phyloP scores from a whole-genome alignment of 1,140 invertebrate genomes.

The Odontomachus brunneus region DNA sequence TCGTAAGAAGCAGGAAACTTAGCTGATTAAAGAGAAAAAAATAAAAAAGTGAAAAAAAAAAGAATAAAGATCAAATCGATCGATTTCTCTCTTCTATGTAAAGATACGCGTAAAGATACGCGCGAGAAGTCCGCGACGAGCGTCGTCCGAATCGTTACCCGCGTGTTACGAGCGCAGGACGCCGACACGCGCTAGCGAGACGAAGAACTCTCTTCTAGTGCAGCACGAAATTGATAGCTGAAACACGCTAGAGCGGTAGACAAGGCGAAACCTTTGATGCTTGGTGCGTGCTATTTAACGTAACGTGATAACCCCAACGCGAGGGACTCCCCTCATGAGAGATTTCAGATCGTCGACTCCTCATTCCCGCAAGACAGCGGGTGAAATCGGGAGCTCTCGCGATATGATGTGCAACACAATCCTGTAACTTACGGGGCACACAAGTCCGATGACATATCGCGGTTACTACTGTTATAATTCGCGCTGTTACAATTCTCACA shows the following conservation, averaged over 20 bases:
- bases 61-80: background rate
- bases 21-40: background rate
- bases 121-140: conserved; percentile 7
- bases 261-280: conserved; percentile 35
- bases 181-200: conserved; percentile 31
- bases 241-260: conserved; percentile 15
- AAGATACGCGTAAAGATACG: background rate
- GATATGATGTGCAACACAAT: too few species aligned
- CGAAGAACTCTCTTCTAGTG: conserved; percentile 11
- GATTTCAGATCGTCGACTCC: too few species aligned
- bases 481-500: background rate
- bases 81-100: conserved; percentile 18
- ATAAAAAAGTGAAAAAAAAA: too few species aligned
- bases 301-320: too few species aligned
- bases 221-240: conserved; percentile 33
- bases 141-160: conserved; percentile 14
- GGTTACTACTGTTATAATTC: too few species aligned
- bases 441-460: too few species aligned
- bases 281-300: conserved; percentile 1
- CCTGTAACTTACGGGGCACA: too few species aligned
- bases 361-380: too few species aligned
- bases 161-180: conserved; percentile 58
- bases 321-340: too few species aligned
- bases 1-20: conserved; percentile 26
- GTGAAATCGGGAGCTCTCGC: too few species aligned